Conservation (phyloP, 1,140 invertebrate genomes). For the Conus ventricosus region DNA sequence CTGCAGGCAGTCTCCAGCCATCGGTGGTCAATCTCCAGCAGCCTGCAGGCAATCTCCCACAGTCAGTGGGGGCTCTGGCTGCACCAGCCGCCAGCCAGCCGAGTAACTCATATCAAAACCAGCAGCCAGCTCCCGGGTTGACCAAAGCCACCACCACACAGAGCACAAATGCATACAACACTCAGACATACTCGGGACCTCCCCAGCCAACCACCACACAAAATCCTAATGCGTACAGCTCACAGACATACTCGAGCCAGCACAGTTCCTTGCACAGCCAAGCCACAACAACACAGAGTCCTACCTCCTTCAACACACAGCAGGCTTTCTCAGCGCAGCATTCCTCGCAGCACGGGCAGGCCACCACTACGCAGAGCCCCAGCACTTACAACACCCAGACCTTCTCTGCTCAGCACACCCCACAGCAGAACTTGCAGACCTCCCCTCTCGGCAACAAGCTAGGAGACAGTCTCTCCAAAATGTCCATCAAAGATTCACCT, state of each 20-base stretch:
- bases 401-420: slow-evolving; percentile 42
- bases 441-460: slow-evolving; percentile 66
- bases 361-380: slow-evolving; percentile 38
- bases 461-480: slow-evolving; percentile 68
- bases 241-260: slow-evolving; percentile 47
- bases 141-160: slow-evolving; percentile 20
- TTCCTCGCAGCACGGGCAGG: slow-evolving; percentile 49
- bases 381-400: slow-evolving; percentile 53
- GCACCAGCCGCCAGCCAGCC: slow-evolving; percentile 7
- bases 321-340: slow-evolving; percentile 18
- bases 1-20: neutral
- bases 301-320: slow-evolving; percentile 60
- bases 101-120: slow-evolving; percentile 34
- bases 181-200: slow-evolving; percentile 24
- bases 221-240: slow-evolving; percentile 45
- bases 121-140: slow-evolving; percentile 30
- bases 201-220: slow-evolving; percentile 9
- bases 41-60: too few relatives aligned
- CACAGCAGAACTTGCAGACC: slow-evolving; percentile 52
- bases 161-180: slow-evolving; percentile 37
- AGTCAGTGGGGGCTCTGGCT: too few relatives aligned
- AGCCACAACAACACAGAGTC: slow-evolving; percentile 49
- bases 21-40: too few relatives aligned
- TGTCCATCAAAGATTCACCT: slow-evolving; percentile 64
- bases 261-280: slow-evolving; percentile 44